phyloP scores from a whole-genome alignment of 2,797 vertebrate genomes.

The Lepilemur septentrionalis region DNA sequence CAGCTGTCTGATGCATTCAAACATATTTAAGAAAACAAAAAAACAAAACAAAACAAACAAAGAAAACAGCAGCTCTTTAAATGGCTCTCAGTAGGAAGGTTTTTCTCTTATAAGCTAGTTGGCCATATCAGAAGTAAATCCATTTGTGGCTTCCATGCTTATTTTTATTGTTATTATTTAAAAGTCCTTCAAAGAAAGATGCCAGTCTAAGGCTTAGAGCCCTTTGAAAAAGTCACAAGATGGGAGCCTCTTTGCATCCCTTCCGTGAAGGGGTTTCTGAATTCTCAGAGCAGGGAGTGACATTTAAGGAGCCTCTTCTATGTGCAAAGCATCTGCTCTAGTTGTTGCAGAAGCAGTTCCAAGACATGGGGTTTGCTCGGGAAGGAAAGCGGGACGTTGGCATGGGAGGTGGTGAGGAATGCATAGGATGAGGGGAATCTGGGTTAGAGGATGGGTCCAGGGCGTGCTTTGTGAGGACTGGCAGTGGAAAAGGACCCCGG shows the following conservation, averaged over 20 bases:
- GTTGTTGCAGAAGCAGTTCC: neutral
- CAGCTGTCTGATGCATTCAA: neutral
- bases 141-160: neutral
- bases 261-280: neutral
- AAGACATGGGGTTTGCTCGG: neutral
- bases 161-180: neutral
- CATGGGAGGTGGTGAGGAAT: neutral
- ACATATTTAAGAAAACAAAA: neutral
- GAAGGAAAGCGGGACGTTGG: neutral
- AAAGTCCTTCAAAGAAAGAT: slow-evolving; percentile 12
- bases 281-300: neutral
- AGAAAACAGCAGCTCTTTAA: neutral
- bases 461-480: neutral
- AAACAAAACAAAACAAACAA: no score
- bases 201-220: neutral
- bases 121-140: neutral
- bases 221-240: neutral
- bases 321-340: neutral
- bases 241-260: neutral
- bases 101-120: neutral
- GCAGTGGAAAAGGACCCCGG: neutral
- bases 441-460: neutral
- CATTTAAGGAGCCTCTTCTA: neutral
- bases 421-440: neutral
- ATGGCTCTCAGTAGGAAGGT: neutral